Evolutionary conservation across 1,140 invertebrate genomes (phyloP).

Genomic region (Cherax quadricarinatus): DNA sequence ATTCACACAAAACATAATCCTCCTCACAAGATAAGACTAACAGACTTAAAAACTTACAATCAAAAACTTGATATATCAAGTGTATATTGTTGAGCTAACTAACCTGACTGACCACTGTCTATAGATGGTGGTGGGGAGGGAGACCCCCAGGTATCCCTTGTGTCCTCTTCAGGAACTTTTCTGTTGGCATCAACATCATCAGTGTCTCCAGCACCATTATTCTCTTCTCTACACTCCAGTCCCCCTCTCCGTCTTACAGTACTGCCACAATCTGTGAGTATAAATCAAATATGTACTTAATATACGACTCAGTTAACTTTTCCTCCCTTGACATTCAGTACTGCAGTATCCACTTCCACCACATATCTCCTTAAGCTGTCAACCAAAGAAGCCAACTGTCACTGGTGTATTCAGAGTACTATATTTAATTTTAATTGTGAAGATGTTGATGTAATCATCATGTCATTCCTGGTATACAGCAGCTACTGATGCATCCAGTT

Average conservation of each 20-base stretch:
- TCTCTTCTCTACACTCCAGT: constrained; percentile 35
- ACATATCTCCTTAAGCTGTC: too few relatives aligned
- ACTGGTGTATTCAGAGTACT: too few relatives aligned
- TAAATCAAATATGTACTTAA: not conserved
- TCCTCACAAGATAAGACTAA: not conserved
- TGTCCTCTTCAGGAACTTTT: constrained; percentile 22
- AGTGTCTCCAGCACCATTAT: constrained; percentile 3
- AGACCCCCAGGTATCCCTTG: constrained; percentile 36
- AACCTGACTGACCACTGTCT: constrained; percentile 74
- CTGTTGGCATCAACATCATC: constrained; percentile 13
- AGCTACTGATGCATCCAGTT: too few relatives aligned
- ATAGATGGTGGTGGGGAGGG: constrained; percentile 57
- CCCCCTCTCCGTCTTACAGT: constrained; percentile 56
- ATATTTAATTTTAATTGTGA: too few relatives aligned
- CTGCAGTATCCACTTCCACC: too few relatives aligned
- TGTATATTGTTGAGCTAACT: not conserved
- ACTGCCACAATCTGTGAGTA: constrained; percentile 56
- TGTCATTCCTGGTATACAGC: too few relatives aligned
- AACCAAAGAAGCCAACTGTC: too few relatives aligned
- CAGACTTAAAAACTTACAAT: not conserved
- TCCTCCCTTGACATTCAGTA: too few relatives aligned
- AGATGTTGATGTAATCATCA: too few relatives aligned
- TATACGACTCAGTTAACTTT: not conserved
- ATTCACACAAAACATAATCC: not conserved
- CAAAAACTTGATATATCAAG: not conserved